Evolutionary conservation across 1,140 invertebrate species (phyloP).

Genomic region (Megalonaias nervosa): DNA sequence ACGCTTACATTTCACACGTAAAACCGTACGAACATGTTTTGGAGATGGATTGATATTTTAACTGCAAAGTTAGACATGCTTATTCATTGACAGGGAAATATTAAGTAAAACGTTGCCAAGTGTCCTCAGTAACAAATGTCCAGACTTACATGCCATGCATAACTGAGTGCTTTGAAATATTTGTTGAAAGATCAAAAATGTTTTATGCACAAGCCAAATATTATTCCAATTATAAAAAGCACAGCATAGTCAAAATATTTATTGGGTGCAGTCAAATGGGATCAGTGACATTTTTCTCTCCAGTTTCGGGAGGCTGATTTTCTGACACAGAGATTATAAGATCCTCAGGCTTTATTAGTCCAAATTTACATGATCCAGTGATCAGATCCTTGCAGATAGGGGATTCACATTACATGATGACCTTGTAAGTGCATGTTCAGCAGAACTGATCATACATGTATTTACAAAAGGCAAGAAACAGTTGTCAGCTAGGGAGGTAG

Average conservation of each 20-base stretch:
- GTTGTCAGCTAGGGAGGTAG: slow-evolving; percentile 13
- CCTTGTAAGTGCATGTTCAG: slow-evolving; percentile 10
- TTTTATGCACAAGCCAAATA: background rate
- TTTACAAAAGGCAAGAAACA: slow-evolving; percentile 20
- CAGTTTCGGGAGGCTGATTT: slow-evolving; percentile 3
- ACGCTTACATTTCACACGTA: too few relatives aligned
- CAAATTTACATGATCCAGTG: slow-evolving; percentile 12
- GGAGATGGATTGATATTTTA: too few relatives aligned
- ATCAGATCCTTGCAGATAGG: slow-evolving; percentile 24
- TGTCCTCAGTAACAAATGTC: too few relatives aligned
- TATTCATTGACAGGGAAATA: too few relatives aligned
- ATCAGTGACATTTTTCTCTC: slow-evolving; percentile 11
- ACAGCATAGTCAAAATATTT: slow-evolving; percentile 19
- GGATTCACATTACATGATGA: slow-evolving; percentile 23
- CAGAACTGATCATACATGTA: slow-evolving; percentile 21
- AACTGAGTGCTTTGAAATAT: too few relatives aligned
- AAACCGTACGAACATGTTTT: too few relatives aligned
- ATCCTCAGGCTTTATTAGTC: slow-evolving; percentile 3
- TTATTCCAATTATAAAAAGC: slow-evolving; percentile 14
- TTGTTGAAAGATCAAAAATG: too few relatives aligned
- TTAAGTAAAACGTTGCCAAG: too few relatives aligned
- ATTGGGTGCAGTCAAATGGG: background rate
- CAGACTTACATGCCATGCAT: too few relatives aligned
- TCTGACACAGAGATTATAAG: slow-evolving; percentile 12
- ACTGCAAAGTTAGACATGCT: too few relatives aligned